Base-by-base conservation (phyloP, 2,888 invertebrate genomes). In the Microctonus aethiopoides region DNA sequence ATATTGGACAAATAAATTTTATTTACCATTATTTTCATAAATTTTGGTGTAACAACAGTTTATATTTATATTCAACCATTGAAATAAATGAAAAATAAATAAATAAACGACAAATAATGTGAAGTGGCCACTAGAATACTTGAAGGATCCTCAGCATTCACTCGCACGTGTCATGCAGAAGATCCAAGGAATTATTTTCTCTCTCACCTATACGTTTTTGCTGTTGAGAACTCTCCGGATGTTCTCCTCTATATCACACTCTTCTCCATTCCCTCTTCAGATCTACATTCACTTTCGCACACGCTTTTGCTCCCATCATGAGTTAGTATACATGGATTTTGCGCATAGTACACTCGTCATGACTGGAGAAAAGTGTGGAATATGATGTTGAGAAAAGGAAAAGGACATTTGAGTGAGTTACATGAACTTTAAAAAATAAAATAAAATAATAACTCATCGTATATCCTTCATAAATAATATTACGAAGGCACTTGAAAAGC, bases 161-260 rank as follows among this genome's bases (percentile, higher is more conserved):
- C 64, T 68, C 64, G 65, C 69, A 69, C 69, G 69, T 69, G 69
- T 65, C 65, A 60, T 59, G 60, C 52, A 29, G 26, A 69, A 69
- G 60, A 65, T 68, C 63, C 59, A 32, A 56, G 51, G 68, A 68
- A 68, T 68, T 63, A 57, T n/a, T n/a, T n/a, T n/a, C 64, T 32
- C 34, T 62, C 39, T 24, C 46, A 36, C 63, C 6, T 63, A 36
- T 64, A 51, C 36, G 36, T 16, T 34, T 69, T 59, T 9, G 52
- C 52, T 62, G 57, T 59, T 59, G 64, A 51, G 32, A 51, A 69
- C 64, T 59, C 60, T 69, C 52, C 34, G 59, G 22, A 52, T 51
- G 29, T n/a, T 26, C 62, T 46, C 62, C n/a, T 41, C 32, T 16
- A 26, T 46, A 39, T 62, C 51, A 22, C 39, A 61, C 41, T 51